Conservation (phyloP, 2,888 invertebrate species). For the Phalera bucephala region DNA sequence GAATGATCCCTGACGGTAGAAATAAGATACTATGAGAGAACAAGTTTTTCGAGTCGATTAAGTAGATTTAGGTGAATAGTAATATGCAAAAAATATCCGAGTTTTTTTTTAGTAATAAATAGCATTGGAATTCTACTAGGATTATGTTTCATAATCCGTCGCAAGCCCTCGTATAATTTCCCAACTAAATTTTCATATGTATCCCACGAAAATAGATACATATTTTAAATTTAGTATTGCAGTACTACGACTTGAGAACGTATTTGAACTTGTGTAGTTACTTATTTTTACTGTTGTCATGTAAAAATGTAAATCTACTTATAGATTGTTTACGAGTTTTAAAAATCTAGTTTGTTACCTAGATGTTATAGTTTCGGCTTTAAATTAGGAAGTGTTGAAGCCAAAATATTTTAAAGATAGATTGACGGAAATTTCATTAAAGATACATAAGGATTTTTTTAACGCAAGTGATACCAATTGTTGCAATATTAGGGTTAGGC, state of each 20-base stretch:
- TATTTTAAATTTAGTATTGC: conserved; percentile 50
- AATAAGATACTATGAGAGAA: conserved; percentile 9
- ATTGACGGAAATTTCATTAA: conserved; percentile 27
- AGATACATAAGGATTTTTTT: conserved; percentile 40
- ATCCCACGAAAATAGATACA: conserved; percentile 46
- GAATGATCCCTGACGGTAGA: conserved; percentile 19
- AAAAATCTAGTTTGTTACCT: conserved; percentile 15
- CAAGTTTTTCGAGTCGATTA: conserved; percentile 23
- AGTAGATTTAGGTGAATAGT: conserved; percentile 28
- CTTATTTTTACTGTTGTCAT: conserved; percentile 50
- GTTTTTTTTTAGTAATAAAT: background rate
- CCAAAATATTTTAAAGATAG: conserved; percentile 11
- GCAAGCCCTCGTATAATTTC: conserved; percentile 14
- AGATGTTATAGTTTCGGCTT: conserved; percentile 5
- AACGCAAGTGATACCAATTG: conserved; percentile 75
- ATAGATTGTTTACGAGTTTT: conserved; percentile 31
- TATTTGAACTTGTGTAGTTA: conserved; percentile 36
- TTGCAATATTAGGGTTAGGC: conserved; percentile 80
- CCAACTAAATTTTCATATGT: conserved; percentile 55
- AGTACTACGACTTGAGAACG: conserved; percentile 24
- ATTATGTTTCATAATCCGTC: background rate
- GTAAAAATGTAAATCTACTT: conserved; percentile 67
- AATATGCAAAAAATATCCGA: conserved; percentile 11
- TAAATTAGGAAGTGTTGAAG: conserved; percentile 6
- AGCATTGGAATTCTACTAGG: background rate